phyloP scores from a whole-genome alignment of 2,113 vertebrate genomes.

The Apteryx owenii region DNA sequence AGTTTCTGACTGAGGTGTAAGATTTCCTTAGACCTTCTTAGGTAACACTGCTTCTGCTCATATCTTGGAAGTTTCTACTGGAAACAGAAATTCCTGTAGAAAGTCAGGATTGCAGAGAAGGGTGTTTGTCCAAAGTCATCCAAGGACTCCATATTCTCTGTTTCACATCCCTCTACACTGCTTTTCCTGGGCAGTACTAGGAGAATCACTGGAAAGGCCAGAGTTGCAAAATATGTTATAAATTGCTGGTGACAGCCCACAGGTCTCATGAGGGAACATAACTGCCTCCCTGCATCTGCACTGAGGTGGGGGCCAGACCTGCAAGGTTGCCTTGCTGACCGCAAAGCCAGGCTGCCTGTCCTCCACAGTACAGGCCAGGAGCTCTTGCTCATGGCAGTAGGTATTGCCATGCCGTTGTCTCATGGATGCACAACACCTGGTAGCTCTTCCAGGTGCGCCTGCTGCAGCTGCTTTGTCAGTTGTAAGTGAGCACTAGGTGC shows the following conservation, averaged over 20 bases:
- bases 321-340: not conserved
- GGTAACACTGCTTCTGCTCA: rapidly evolving
- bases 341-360: rapidly evolving
- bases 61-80: rapidly evolving
- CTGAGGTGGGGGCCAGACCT: rapidly evolving
- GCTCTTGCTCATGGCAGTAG: not conserved
- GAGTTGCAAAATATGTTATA: rapidly evolving
- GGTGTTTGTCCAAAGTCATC: not conserved
- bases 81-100: not conserved
- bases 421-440: rapidly evolving
- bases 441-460: not conserved
- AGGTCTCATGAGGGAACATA: rapidly evolving
- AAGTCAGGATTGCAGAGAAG: not conserved
- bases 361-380: not conserved
- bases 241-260: rapidly evolving
- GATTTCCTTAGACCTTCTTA: not conserved
- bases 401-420: rapidly evolving
- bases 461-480: rapidly evolving
- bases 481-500: not conserved
- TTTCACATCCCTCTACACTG: rapidly evolving
- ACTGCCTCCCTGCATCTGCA: not conserved
- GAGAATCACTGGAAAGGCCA: not conserved
- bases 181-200: not conserved
- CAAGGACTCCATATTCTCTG: not conserved
- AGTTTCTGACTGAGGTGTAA: not conserved